These are phyloP conservation scores for Callyntrura sp. DNA, from an alignment of 2,888 invertebrate species.

Conservation along the genomic window DNA sequence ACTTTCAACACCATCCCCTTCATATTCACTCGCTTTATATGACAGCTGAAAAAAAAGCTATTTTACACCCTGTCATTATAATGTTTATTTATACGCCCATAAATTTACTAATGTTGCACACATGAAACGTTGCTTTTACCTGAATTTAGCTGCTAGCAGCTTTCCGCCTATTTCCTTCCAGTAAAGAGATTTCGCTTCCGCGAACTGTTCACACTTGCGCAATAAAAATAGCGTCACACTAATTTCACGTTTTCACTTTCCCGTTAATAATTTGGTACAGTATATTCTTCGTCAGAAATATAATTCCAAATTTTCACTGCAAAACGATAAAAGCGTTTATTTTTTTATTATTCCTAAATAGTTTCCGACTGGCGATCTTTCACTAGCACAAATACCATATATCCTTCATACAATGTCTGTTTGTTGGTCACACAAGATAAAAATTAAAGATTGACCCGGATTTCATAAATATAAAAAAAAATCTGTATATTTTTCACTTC, in stretches of 20 bases:
- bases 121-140: conserved; percentile 22
- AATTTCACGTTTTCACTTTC: conserved; percentile 42
- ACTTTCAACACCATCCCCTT: conserved; percentile 42
- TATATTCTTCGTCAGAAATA: background rate
- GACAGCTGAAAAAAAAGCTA: conserved; percentile 1
- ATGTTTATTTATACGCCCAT: background rate
- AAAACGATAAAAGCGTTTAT: background rate
- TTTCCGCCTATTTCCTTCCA: conserved; percentile 48
- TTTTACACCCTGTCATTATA: conserved; percentile 8
- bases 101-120: background rate
- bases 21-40: background rate
- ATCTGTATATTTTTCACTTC: conserved; percentile 43
- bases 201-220: conserved; percentile 30
- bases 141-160: conserved; percentile 72
- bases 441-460: conserved; percentile 71
- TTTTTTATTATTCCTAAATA: too few relatives aligned
- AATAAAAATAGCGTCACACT: conserved; percentile 51
- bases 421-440: conserved; percentile 66
- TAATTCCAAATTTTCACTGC: conserved; percentile 41
- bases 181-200: conserved; percentile 10
- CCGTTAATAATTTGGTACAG: too few relatives aligned
- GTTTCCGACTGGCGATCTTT: conserved; percentile 39
- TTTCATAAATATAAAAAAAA: conserved; percentile 61
- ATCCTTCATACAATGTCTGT: conserved; percentile 42
- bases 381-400: conserved; percentile 24